Conservation (phyloP, 2,797 vertebrate species). For the Microctenopoma steveboyesi region DNA sequence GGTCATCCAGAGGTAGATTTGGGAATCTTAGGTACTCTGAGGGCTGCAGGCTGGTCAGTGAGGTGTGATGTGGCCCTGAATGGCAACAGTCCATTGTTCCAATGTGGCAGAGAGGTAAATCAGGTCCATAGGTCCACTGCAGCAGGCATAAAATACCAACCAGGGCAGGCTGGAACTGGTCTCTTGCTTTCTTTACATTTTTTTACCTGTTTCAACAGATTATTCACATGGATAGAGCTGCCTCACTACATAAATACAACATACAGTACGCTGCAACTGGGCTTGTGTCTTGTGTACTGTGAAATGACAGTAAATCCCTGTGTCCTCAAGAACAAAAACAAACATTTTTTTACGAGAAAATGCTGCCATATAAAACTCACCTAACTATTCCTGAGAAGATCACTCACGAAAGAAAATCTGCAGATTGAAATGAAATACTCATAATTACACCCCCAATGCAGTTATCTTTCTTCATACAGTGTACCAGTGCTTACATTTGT, state of each 20-base stretch:
- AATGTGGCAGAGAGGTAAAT: slow-evolving; percentile 43
- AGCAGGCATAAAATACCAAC: slow-evolving; percentile 28
- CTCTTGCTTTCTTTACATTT: slow-evolving; percentile 6
- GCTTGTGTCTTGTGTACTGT: not conserved
- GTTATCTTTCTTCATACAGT: slow-evolving; percentile 46
- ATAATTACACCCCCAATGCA: slow-evolving; percentile 42
- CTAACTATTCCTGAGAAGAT: slow-evolving; percentile 34
- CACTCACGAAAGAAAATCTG: slow-evolving; percentile 18
- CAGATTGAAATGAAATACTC: slow-evolving; percentile 45
- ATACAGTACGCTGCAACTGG: not conserved
- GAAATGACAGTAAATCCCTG: slow-evolving; percentile 32
- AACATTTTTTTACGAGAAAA: slow-evolving; percentile 32
- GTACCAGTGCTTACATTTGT: slow-evolving; percentile 43
- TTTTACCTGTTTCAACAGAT: slow-evolving; percentile 5
- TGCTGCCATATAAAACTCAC: slow-evolving; percentile 16
- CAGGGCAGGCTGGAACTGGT: not conserved
- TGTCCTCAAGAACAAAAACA: slow-evolving; percentile 49
- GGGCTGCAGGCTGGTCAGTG: slow-evolving; percentile 40
- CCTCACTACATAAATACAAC: not conserved
- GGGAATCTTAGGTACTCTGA: slow-evolving; percentile 32
- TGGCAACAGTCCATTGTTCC: slow-evolving; percentile 44
- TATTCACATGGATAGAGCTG: slow-evolving; percentile 11
- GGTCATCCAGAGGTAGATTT: slow-evolving; percentile 74
- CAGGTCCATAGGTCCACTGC: slow-evolving; percentile 29
- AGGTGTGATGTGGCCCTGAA: slow-evolving; percentile 52